A percentile compares a stretch with the other conserved stretches of the same genome.
phyloP scores from a whole-genome alignment of 2,888 invertebrate genomes.

The Lacanobia oleracea region DNA sequence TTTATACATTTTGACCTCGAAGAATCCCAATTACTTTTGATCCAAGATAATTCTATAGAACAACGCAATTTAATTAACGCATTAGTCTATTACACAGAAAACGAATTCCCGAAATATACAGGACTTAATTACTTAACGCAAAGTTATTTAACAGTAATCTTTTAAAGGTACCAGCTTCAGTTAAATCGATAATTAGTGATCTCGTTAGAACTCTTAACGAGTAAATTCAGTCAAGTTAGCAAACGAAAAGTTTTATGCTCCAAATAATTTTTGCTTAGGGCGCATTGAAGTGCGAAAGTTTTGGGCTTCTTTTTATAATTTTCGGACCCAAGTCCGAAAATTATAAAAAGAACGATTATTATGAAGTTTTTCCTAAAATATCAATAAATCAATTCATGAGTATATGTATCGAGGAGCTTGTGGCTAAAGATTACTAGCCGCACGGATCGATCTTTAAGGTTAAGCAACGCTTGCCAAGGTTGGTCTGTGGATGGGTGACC shows the following conservation, averaged over 20 bases:
- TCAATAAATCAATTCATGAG: background rate
- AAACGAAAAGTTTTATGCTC: constrained; percentile 51
- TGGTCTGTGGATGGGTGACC: too few relatives aligned
- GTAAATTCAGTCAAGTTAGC: constrained; percentile 48
- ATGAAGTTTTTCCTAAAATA: constrained; percentile 1
- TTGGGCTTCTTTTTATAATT: too few relatives aligned
- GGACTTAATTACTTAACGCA: constrained; percentile 66
- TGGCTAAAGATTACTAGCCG: too few relatives aligned
- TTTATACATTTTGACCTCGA: constrained; percentile 47
- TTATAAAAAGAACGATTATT: constrained; percentile 7
- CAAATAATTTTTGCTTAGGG: constrained; percentile 38
- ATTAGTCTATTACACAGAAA: constrained; percentile 66
- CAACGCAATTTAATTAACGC: constrained; percentile 67
- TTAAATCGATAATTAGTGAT: constrained; percentile 65
- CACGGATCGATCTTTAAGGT: too few relatives aligned
- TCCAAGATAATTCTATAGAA: constrained; percentile 58
- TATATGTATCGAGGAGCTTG: too few relatives aligned
- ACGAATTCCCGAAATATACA: constrained; percentile 67
- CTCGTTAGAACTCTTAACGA: constrained; percentile 56
- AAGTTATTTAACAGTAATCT: constrained; percentile 68
- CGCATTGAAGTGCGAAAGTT: constrained; percentile 43
- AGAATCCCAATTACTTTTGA: constrained; percentile 59
- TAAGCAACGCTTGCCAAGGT: too few relatives aligned
- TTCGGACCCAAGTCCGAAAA: background rate
- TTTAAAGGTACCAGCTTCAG: constrained; percentile 58